Percentiles rank a stretch among this genome's conserved stretches.
Conservation (phyloP, 2,113 vertebrate genomes). For the Lanius ludovicianus region DNA sequence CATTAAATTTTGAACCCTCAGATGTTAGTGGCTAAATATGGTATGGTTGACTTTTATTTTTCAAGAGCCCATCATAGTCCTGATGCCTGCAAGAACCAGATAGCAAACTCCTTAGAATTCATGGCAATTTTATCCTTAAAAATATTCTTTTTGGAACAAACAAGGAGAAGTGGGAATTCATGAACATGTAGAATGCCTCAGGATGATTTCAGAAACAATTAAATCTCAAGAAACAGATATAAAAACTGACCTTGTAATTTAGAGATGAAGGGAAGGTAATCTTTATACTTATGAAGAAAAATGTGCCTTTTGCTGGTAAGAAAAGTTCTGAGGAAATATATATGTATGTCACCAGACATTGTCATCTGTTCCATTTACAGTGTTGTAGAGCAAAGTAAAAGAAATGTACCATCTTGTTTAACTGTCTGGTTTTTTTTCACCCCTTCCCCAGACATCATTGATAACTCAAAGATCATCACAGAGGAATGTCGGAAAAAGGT, state of each 20-base stretch:
- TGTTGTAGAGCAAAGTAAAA: neutral
- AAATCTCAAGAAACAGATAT: neutral
- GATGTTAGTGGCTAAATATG: neutral
- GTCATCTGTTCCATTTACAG: neutral
- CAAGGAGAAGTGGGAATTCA: neutral
- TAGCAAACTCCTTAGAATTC: neutral
- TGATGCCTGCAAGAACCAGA: neutral
- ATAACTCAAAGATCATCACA: constrained; percentile 91
- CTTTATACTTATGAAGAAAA: neutral
- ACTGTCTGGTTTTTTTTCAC: neutral
- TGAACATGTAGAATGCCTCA: neutral
- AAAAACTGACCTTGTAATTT: neutral
- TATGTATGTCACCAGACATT: neutral
- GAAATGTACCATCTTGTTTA: neutral
- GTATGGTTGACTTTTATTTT: neutral
- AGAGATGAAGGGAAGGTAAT: neutral
- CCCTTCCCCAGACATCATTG: constrained; percentile 85
- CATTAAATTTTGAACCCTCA: neutral
- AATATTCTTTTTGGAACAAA: neutral
- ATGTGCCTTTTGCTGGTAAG: neutral
- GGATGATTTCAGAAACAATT: neutral
- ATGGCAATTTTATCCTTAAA: neutral
- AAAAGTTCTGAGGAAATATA: neutral
- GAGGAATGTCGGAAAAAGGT: constrained; percentile 92
- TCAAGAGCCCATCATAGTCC: neutral